phyloP scores from a whole-genome alignment of 1,140 invertebrate genomes.

The Euborellia annulipes region DNA sequence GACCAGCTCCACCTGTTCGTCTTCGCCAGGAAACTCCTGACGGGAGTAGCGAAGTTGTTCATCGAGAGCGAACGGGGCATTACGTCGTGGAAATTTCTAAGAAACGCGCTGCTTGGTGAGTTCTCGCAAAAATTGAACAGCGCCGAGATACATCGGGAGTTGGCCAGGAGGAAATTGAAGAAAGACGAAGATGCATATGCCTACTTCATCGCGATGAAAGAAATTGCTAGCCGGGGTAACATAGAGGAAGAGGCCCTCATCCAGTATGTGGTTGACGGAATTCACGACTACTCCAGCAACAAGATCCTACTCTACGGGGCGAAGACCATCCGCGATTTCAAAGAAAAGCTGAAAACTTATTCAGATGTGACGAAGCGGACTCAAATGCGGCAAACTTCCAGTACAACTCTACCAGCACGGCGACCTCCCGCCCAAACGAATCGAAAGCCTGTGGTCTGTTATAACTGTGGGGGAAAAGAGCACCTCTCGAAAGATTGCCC shows the following conservation, averaged over 20 bases:
- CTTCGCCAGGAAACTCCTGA: conserved; percentile 12
- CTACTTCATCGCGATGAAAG: conserved; percentile 9
- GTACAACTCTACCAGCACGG: too few species aligned
- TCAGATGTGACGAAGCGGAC: not conserved
- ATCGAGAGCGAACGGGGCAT: conserved; percentile 9
- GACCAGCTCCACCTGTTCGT: conserved; percentile 12
- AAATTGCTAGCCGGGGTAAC: conserved; percentile 7
- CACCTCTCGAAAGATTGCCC: conserved; percentile 4
- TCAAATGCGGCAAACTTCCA: not conserved
- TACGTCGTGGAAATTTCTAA: conserved; percentile 7
- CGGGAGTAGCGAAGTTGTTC: conserved; percentile 12
- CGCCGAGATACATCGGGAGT: conserved; percentile 8
- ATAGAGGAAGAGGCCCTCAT: conserved; percentile 16
- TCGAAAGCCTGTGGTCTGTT: not conserved
- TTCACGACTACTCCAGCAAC: conserved; percentile 12
- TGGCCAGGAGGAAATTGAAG: conserved; percentile 2
- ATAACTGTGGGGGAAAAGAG: conserved; percentile 7
- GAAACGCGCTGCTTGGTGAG: conserved; percentile 8
- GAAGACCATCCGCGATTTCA: conserved; percentile 8
- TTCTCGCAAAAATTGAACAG: conserved; percentile 7
- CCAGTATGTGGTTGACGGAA: conserved; percentile 20
- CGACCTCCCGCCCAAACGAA: not conserved
- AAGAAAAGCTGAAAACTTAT: conserved; percentile 9
- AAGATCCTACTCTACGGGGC: conserved; percentile 14
- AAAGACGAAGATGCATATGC: conserved; percentile 8